Evolutionary conservation across 2,888 invertebrate species (phyloP).

Genomic region (Lasioglossum morio): DNA sequence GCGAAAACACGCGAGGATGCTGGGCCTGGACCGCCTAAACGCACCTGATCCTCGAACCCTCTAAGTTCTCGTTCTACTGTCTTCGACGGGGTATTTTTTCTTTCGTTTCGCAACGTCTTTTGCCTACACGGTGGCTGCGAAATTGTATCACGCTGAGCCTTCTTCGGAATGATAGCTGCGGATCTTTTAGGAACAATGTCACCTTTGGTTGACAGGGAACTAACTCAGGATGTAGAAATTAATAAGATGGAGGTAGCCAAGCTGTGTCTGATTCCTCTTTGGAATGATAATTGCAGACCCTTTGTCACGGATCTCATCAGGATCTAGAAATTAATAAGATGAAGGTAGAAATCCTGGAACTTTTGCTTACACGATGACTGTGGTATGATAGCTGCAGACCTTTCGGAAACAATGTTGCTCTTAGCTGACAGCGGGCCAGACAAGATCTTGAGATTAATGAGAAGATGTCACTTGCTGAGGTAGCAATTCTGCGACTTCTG

Average conservation of each 20-base stretch:
- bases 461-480: neutral
- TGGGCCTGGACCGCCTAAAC: conserved; percentile 61
- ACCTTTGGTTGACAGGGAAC: too few relatives aligned
- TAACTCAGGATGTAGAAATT: too few relatives aligned
- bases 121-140: neutral
- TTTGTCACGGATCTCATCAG: neutral
- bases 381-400: too few relatives aligned
- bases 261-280: neutral
- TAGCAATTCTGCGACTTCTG: neutral
- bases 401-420: neutral
- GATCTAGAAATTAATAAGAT: neutral
- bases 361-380: too few relatives aligned
- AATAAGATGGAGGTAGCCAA: neutral
- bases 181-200: neutral
- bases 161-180: neutral
- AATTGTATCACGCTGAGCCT: neutral
- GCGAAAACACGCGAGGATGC: conserved; percentile 71
- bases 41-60: conserved; percentile 58
- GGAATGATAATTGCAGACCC: neutral
- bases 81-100: neutral
- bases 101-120: neutral
- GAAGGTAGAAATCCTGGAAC: neutral
- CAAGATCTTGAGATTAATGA: neutral
- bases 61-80: conserved; percentile 20
- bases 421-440: neutral